Percentiles rank a stretch among this genome's conserved stretches.
These are phyloP conservation scores for Fundulus diaphanus DNA, from an alignment of 2,797 vertebrate species.

Conservation along the genomic window DNA sequence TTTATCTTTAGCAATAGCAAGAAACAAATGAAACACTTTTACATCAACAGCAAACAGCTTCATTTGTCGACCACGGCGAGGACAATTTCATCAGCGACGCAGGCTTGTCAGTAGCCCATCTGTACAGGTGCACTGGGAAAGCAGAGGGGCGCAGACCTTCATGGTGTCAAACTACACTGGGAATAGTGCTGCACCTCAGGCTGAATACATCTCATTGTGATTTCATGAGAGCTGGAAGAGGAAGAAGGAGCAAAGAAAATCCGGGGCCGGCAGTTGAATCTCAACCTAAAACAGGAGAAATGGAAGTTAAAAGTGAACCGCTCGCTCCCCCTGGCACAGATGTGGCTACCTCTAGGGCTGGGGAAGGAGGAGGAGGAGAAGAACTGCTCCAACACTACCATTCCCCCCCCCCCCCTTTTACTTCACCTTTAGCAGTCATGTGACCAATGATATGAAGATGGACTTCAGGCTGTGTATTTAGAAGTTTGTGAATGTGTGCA, in stretches of 20 bases:
- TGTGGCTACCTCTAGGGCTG: constrained; percentile 75
- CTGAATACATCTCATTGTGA: constrained; percentile 84
- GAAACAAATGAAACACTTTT: constrained; percentile 26
- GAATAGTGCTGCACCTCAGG: constrained; percentile 81
- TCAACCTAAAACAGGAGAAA: constrained; percentile 73
- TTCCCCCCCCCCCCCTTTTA: neutral
- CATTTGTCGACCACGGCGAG: constrained; percentile 27
- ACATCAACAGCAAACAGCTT: constrained; percentile 29
- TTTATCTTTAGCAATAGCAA: neutral
- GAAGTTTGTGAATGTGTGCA: constrained; percentile 47
- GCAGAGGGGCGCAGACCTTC: constrained; percentile 70
- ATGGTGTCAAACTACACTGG: constrained; percentile 80
- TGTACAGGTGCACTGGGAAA: constrained; percentile 61
- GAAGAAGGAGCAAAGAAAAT: constrained; percentile 44
- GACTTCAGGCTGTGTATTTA: constrained; percentile 73
- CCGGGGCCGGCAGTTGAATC: constrained; percentile 64
- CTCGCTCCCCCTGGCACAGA: constrained; percentile 72
- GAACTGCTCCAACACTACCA: constrained; percentile 42
- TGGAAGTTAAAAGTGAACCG: constrained; percentile 78
- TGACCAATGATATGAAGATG: constrained; percentile 69
- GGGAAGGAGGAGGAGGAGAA: constrained; percentile 43
- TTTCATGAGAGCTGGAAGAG: constrained; percentile 79
- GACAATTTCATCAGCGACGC: constrained; percentile 45
- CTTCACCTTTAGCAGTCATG: constrained; percentile 59
- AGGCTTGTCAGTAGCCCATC: constrained; percentile 59